Evolutionary conservation across 2,113 vertebrate species (phyloP).

Genomic region (Pituophis catenifer): DNA sequence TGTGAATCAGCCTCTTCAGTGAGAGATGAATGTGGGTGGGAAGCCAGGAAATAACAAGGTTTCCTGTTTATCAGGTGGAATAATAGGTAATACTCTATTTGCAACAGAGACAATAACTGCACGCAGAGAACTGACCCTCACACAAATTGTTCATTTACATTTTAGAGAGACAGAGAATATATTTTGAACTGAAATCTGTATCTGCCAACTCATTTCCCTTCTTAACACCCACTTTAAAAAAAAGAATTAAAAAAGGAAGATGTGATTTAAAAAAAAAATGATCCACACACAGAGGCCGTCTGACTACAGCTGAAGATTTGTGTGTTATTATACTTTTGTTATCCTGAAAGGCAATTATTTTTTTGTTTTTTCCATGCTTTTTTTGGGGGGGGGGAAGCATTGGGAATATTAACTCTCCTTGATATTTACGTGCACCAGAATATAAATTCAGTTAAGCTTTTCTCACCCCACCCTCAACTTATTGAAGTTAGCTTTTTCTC

Average conservation of each 20-base stretch:
- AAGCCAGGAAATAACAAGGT: conserved; percentile 6
- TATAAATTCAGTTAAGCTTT: conserved; percentile 3
- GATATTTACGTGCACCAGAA: background rate
- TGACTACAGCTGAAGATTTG: background rate
- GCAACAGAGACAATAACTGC: background rate
- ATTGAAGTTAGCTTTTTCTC: conserved; percentile 31
- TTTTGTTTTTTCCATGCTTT: background rate
- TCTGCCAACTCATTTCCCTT: background rate
- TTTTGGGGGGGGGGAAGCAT: background rate
- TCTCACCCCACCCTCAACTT: conserved; percentile 15
- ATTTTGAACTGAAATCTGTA: background rate
- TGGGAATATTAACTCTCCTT: background rate
- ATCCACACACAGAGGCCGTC: background rate
- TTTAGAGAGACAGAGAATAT: background rate
- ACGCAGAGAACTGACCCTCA: background rate
- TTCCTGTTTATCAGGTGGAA: background rate
- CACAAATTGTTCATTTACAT: background rate
- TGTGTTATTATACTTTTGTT: background rate
- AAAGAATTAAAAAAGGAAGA: background rate
- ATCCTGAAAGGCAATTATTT: background rate
- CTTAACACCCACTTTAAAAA: background rate
- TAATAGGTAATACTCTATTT: background rate
- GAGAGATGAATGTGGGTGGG: background rate
- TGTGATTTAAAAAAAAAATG: too few relatives aligned
- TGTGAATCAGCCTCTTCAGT: conserved; percentile 16